Conservation (phyloP, 2,888 invertebrate species). For the Platycheirus albimanus region DNA sequence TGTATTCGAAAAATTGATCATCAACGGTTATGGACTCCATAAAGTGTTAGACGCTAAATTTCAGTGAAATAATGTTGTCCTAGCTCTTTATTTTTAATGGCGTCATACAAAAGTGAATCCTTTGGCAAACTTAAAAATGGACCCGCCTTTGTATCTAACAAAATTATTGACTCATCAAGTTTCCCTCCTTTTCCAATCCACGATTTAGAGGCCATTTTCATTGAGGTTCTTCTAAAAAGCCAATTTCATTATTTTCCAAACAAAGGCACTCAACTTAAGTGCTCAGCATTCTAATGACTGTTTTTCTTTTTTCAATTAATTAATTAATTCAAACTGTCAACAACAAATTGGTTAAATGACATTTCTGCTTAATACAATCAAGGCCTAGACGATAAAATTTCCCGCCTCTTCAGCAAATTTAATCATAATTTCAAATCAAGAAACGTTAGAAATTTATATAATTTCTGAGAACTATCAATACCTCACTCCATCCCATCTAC, state of each 20-base stretch:
- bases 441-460: conserved; percentile 17
- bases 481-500: neutral
- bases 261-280: conserved; percentile 1
- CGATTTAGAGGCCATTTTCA: neutral
- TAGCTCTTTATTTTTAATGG: too few species aligned
- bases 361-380: conserved; percentile 54
- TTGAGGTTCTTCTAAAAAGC: too few species aligned
- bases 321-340: conserved; percentile 20
- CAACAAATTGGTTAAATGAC: neutral
- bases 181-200: too few species aligned
- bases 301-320: neutral
- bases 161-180: too few species aligned
- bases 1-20: too few species aligned
- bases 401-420: conserved; percentile 18
- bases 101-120: too few species aligned
- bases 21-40: too few species aligned
- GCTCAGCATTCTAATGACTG: neutral
- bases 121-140: too few species aligned
- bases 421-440: conserved; percentile 47
- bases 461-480: conserved; percentile 45
- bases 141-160: too few species aligned
- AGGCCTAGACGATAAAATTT: conserved; percentile 32
- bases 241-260: neutral
- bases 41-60: too few species aligned
- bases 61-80: too few species aligned